Evolutionary conservation across 2,888 invertebrate species (phyloP).

Genomic region (Trachelus iudaicus): DNA sequence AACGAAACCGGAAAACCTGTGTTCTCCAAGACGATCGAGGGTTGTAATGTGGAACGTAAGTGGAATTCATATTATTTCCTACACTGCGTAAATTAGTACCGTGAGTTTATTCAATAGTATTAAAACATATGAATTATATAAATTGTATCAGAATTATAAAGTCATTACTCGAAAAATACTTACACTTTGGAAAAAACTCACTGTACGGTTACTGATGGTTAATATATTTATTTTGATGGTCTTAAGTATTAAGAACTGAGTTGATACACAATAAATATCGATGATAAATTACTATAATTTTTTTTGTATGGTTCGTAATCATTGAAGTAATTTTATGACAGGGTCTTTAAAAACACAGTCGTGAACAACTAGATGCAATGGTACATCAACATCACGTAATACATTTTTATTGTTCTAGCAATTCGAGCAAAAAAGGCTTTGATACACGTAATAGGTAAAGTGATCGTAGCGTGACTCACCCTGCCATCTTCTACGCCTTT

Average conservation of each 20-base stretch:
- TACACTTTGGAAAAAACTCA: too few species aligned
- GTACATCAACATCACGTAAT: slow-evolving; percentile 20
- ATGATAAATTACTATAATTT: not conserved
- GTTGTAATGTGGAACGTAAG: slow-evolving; percentile 85
- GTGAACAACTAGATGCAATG: slow-evolving; percentile 2
- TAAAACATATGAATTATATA: too few species aligned
- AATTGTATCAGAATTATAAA: too few species aligned
- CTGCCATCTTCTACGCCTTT: slow-evolving; percentile 23
- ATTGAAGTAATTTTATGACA: not conserved
- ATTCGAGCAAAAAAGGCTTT: slow-evolving; percentile 62
- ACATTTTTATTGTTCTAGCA: slow-evolving; percentile 63
- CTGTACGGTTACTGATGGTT: not conserved
- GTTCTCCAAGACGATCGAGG: slow-evolving; percentile 80
- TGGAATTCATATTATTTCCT: slow-evolving; percentile 45
- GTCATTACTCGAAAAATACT: too few species aligned
- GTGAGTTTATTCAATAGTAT: too few species aligned
- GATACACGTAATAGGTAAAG: slow-evolving; percentile 65
- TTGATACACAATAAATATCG: not conserved
- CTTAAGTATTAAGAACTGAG: slow-evolving; percentile 1
- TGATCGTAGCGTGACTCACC: slow-evolving; percentile 45
- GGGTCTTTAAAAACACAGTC: too few species aligned
- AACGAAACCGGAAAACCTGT: slow-evolving; percentile 73
- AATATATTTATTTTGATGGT: not conserved
- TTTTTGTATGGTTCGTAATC: not conserved
- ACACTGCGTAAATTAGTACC: too few species aligned